Evolutionary conservation across 2,113 vertebrate species (phyloP).

Genomic region (Cyanoramphus novaezelandiae): DNA sequence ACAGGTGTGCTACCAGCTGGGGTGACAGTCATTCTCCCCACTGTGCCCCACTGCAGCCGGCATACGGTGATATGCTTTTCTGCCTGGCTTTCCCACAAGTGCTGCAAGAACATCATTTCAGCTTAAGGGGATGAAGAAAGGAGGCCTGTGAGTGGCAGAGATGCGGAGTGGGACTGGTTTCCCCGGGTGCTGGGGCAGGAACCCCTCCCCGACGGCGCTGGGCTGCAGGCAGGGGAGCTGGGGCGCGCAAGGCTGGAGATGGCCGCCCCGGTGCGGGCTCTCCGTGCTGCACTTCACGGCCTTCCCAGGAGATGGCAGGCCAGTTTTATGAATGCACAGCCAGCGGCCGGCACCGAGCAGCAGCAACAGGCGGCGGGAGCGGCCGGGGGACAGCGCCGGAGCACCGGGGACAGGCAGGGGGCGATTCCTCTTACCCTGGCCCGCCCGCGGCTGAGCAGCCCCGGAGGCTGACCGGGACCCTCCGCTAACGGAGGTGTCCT

Average conservation of each 20-base stretch:
- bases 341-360: neutral
- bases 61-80: accelerated
- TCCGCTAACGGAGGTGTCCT: neutral
- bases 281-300: neutral
- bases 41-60: accelerated
- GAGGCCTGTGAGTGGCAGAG: neutral
- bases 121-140: neutral
- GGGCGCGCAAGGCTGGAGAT: neutral
- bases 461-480: neutral
- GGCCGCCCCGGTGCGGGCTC: accelerated
- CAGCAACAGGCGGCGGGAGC: neutral
- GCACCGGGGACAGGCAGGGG: neutral
- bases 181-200: neutral
- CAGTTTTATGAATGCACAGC: neutral
- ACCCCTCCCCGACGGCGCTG: neutral
- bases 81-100: neutral
- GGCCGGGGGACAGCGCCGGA: accelerated
- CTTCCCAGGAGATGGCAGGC: slow-evolving; percentile 42
- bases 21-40: accelerated
- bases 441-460: neutral
- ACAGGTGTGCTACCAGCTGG: accelerated
- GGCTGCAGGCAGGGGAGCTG: neutral
- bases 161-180: neutral
- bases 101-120: neutral
- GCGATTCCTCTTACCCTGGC: neutral